phyloP scores from a whole-genome alignment of 2,888 invertebrate species.

The Cenopis cana region DNA sequence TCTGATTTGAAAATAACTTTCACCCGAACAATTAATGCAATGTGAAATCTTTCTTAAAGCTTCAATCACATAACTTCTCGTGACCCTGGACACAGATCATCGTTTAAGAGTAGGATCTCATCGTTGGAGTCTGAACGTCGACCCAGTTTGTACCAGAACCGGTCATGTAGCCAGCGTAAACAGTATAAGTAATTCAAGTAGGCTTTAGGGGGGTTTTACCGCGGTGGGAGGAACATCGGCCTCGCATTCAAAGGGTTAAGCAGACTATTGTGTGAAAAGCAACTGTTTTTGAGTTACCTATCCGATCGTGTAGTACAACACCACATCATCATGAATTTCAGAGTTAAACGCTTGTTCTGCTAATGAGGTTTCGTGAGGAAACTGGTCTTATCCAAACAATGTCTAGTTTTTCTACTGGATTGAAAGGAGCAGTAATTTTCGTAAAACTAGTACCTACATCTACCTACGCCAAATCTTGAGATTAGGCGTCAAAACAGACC shows the following conservation, averaged over 20 bases:
- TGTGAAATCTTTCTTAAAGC: too few species aligned
- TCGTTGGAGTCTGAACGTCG: conserved; percentile 49
- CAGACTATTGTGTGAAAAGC: background rate
- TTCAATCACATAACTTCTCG: background rate
- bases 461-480: too few species aligned
- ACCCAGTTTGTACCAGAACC: conserved; percentile 56
- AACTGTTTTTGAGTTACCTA: conserved; percentile 7
- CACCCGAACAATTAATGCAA: too few species aligned
- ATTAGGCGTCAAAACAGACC: too few species aligned
- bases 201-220: background rate
- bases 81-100: conserved; percentile 4
- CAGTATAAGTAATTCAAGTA: conserved; percentile 47
- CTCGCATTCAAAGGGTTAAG: conserved; percentile 9
- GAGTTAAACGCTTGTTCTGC: too few species aligned
- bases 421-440: too few species aligned
- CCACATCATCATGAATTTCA: background rate
- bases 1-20: too few species aligned
- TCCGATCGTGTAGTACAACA: background rate
- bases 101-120: conserved; percentile 15
- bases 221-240: conserved; percentile 4
- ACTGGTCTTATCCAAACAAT: too few species aligned
- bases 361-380: too few species aligned
- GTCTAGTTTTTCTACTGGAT: too few species aligned
- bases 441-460: too few species aligned
- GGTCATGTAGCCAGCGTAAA: conserved; percentile 60